phyloP scores from a whole-genome alignment of 2,797 vertebrate genomes.

The Crenichthys baileyi region DNA sequence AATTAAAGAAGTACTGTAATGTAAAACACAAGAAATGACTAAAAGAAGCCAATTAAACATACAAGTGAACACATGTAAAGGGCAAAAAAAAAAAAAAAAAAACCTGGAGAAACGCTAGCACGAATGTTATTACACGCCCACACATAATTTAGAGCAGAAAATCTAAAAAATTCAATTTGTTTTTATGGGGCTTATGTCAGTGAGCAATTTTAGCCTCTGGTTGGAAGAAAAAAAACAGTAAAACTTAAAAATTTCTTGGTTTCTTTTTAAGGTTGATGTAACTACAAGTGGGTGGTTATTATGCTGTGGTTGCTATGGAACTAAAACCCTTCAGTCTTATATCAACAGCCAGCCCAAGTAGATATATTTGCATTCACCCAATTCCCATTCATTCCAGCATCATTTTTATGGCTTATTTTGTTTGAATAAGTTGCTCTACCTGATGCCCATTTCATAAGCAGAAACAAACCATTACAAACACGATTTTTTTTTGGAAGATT shows the following conservation, averaged over 20 bases:
- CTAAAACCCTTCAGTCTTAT: background rate
- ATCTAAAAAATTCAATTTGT: background rate
- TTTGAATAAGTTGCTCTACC: background rate
- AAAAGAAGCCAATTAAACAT: background rate
- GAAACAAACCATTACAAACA: background rate
- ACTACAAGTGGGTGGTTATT: background rate
- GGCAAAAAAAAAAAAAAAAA: background rate
- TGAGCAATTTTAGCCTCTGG: background rate
- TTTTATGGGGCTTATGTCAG: background rate
- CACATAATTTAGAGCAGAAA: background rate
- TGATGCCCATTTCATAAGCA: no score
- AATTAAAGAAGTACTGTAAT: background rate
- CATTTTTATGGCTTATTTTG: background rate
- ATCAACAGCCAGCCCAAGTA: background rate
- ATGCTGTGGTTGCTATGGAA: background rate
- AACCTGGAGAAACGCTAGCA: background rate
- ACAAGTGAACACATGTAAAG: background rate
- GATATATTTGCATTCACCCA: background rate
- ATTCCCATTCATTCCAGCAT: background rate
- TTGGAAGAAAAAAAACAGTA: background rate
- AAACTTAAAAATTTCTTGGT: background rate
- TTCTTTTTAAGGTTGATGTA: constrained; percentile 3
- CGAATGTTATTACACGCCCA: background rate
- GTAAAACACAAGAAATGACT: background rate
- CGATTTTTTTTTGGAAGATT: background rate